Conservation (phyloP, 2,797 vertebrate species). For the Pitangus sulphuratus region DNA sequence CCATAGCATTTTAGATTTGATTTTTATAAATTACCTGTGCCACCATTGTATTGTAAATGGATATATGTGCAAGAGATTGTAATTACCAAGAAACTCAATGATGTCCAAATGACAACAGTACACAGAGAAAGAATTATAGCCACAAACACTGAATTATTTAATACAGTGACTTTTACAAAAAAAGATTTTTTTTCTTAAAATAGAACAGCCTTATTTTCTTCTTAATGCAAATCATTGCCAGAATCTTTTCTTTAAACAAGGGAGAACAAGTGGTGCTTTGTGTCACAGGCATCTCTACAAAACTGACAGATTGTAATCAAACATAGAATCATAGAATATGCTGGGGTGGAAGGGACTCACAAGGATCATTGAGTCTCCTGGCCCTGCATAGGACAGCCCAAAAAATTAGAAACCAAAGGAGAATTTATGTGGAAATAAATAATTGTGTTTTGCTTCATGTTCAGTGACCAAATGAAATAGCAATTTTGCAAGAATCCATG, state of each 20-base stretch:
- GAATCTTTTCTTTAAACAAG: neutral
- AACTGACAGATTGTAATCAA: neutral
- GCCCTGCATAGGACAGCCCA: neutral
- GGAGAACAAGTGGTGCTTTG: neutral
- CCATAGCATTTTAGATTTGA: slow-evolving; percentile 6
- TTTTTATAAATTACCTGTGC: slow-evolving; percentile 4
- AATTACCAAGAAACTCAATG: slow-evolving; percentile 1
- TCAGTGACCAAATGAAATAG: neutral
- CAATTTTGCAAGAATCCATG: neutral
- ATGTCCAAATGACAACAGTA: neutral
- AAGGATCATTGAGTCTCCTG: neutral
- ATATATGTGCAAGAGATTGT: neutral
- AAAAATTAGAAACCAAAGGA: neutral
- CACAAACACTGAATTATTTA: neutral
- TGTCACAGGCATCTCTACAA: neutral
- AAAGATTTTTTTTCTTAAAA: neutral
- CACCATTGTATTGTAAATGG: neutral
- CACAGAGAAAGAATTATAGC: neutral
- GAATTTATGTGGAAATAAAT: neutral
- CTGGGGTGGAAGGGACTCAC: neutral
- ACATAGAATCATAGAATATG: neutral
- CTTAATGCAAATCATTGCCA: neutral
- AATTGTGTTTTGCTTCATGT: neutral
- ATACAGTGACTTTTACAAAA: neutral
- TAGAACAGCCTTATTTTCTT: neutral